Conservation (phyloP, 2,888 invertebrate genomes). For the Dynastes maya region DNA sequence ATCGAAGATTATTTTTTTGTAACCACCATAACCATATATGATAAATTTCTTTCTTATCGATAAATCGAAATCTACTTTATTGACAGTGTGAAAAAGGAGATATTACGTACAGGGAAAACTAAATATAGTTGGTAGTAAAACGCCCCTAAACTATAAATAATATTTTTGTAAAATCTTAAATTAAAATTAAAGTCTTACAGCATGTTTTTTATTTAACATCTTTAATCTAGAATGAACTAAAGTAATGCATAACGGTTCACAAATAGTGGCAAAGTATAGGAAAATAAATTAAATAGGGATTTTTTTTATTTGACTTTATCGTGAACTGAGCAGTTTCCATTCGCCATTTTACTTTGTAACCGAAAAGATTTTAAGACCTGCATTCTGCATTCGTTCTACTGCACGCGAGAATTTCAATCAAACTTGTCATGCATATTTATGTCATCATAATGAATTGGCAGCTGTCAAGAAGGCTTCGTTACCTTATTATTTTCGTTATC, state of each 20-base stretch:
- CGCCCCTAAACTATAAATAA: too few species aligned
- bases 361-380: neutral
- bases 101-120: too few species aligned
- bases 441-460: constrained; percentile 22
- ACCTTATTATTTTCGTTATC: neutral
- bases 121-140: too few species aligned
- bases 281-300: neutral
- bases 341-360: neutral
- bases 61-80: too few species aligned
- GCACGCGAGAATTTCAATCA: neutral
- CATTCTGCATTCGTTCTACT: neutral
- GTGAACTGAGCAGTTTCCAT: neutral
- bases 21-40: too few species aligned
- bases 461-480: constrained; percentile 6
- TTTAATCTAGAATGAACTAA: neutral
- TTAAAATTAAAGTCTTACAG: too few species aligned
- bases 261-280: neutral
- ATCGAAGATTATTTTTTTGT: too few species aligned
- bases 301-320: neutral
- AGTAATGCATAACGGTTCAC: neutral
- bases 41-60: too few species aligned
- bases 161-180: too few species aligned
- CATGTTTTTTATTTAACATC: too few species aligned
- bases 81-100: too few species aligned
- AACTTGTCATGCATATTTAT: constrained; percentile 10